Percentiles rank a stretch among this genome's conserved stretches.
phyloP scores from a whole-genome alignment of 37 sponge, comb jelly and placozoan genomes.

The Crambe crambe region DNA sequence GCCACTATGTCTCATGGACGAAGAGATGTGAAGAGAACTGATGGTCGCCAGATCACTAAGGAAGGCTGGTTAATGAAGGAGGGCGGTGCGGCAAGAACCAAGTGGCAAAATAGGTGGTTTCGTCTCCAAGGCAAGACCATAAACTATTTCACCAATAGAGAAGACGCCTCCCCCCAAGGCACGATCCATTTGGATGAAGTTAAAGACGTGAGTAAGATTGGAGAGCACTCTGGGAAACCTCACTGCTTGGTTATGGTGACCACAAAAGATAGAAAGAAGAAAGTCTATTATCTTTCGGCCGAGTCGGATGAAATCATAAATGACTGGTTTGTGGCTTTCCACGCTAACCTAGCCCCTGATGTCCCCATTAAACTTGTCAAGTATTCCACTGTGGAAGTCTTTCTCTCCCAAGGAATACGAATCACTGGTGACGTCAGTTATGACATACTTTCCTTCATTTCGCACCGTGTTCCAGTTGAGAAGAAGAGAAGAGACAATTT shows the following conservation, averaged over 20 bases:
- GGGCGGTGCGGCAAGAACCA: slow-evolving; percentile 46
- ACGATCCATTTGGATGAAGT: slow-evolving; percentile 45
- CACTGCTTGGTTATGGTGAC: slow-evolving; percentile 61
- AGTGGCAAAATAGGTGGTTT: slow-evolving; percentile 79
- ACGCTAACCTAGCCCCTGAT: slow-evolving; percentile 10
- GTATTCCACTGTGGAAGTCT: slow-evolving; percentile 75
- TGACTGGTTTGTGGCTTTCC: slow-evolving; percentile 69
- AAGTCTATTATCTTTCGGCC: slow-evolving; percentile 72
- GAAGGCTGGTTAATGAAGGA: slow-evolving; percentile 79
- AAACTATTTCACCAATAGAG: slow-evolving; percentile 58
- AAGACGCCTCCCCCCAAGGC: slow-evolving; percentile 39
- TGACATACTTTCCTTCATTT: slow-evolving; percentile 55
- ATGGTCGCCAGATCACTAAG: slow-evolving; percentile 8
- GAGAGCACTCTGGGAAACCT: slow-evolving; percentile 52
- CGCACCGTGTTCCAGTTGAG: slow-evolving; percentile 37
- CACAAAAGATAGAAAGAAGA: slow-evolving; percentile 47
- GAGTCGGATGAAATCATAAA: slow-evolving; percentile 31
- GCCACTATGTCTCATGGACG: background rate
- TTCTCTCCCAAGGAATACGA: slow-evolving; percentile 61
- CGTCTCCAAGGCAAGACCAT: slow-evolving; percentile 36
- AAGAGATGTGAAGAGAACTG: slow-evolving; percentile 8
- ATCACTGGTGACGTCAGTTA: slow-evolving; percentile 70
- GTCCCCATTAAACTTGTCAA: slow-evolving; percentile 24
- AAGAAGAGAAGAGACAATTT: slow-evolving; percentile 62
- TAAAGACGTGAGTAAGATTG: slow-evolving; percentile 45